Base-by-base conservation (phyloP, 35 echinoderm and acorn worm genomes). In the Chiridota heheva region DNA sequence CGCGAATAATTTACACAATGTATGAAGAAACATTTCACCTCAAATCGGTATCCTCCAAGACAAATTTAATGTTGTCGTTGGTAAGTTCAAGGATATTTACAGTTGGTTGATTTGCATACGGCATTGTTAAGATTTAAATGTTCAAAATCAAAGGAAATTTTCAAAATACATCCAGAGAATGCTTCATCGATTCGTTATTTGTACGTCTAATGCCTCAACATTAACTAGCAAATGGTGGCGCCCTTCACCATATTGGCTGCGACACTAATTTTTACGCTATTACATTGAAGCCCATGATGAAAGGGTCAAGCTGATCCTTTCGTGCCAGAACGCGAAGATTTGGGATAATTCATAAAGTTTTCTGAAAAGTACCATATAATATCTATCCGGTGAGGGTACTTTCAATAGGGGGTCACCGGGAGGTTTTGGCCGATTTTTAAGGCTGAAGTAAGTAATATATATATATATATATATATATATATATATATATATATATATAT, bases 11-110 rank as follows among this genome's bases (percentile, higher is more conserved):
- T 12, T 12, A 22, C 47, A 51, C 22, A 18, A 28, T 18, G 18
- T 65, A 10, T 65, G 17, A 49, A 10, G n/a, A n/a, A n/a, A n/a
- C n/a, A 36, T 13, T 36, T 79, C 78, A 96, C 94, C 88, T 96
- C 3, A 97, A 77, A 81, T 97, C 94, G 7, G 94, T 97, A 80
- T 97, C 84, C 84, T 97, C 94, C 22, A 96, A 81, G 26, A 87
- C 72, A 65, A 97, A 97, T 68, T 97, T 97, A 13, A 97, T 89
- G 72, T 97, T 97, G 40, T 97, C 94, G 37, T 97, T 89, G 29
- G 84, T 91, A 22, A 97, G 73, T 69, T 97, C 88, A 15, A 84
- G 87, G 4, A 97, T 44, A 13, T 65, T 78, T 36, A 97, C 86
- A 20, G 74, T 77, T 62, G 94, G 94, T 27, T 97, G 94, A 73